phyloP scores from a whole-genome alignment of 1,140 invertebrate genomes.

The Lamellibrachia luymesi region DNA sequence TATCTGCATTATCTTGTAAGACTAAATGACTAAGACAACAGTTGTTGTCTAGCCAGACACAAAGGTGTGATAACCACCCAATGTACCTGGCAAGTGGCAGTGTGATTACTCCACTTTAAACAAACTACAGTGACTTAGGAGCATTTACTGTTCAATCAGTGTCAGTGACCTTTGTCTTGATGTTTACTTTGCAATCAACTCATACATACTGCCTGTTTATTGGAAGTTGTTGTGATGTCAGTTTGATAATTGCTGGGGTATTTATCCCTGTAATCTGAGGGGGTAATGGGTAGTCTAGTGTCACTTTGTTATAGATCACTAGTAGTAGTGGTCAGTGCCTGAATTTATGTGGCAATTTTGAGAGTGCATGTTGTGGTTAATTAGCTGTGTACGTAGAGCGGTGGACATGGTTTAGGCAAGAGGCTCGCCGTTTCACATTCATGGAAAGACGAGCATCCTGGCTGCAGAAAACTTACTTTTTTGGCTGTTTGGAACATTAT shows the following conservation, averaged over 20 bases:
- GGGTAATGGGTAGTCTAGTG: background rate
- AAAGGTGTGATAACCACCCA: background rate
- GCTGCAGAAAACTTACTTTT: too few species aligned
- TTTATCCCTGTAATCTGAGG: background rate
- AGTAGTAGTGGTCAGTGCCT: background rate
- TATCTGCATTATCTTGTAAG: background rate
- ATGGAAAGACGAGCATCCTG: too few species aligned
- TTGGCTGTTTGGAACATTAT: too few species aligned
- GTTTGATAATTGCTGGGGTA: background rate
- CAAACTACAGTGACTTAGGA: background rate
- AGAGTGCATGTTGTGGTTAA: background rate
- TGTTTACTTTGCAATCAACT: background rate
- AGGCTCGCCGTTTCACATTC: too few species aligned
- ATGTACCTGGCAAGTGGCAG: background rate
- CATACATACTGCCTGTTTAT: background rate
- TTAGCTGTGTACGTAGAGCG: background rate
- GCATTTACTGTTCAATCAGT: background rate
- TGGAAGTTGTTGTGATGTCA: background rate
- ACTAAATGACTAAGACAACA: background rate
- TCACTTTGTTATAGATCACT: background rate
- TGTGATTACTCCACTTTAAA: background rate
- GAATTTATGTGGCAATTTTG: background rate
- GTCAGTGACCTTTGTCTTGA: background rate
- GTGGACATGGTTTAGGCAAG: background rate
- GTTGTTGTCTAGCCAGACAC: background rate